Percentiles rank a stretch among this genome's conserved stretches.
Conservation (phyloP, 2,797 vertebrate species). For the Eupleurogrammus muticus region DNA sequence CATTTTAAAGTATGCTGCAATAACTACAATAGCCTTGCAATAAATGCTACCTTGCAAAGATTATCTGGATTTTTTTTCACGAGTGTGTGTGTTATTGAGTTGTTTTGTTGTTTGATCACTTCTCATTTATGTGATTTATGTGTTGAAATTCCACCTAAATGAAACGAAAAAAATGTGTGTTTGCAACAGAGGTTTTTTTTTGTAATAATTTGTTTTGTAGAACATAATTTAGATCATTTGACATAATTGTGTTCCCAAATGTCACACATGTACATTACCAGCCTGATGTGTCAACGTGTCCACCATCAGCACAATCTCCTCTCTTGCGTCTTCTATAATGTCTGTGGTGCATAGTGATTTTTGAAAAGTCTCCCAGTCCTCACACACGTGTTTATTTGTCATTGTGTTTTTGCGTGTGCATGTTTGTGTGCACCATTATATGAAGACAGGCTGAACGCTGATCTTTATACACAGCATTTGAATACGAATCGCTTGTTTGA, state of each 20-base stretch:
- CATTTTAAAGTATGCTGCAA: neutral
- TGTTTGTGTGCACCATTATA: neutral
- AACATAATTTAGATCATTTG: neutral
- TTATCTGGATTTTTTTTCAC: neutral
- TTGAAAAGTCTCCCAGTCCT: neutral
- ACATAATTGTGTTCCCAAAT: neutral
- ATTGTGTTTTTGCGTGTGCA: neutral
- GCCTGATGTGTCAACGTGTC: neutral
- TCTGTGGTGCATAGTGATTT: slow-evolving; percentile 14
- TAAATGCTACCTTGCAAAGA: neutral
- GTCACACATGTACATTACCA: neutral
- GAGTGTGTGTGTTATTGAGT: no score
- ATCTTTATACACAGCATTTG: neutral
- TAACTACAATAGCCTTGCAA: neutral
- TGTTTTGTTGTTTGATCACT: neutral
- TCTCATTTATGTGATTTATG: no score
- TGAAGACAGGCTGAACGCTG: neutral
- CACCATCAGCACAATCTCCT: neutral
- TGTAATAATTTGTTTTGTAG: neutral
- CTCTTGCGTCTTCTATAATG: neutral
- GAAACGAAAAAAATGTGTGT: no score
- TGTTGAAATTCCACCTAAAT: no score
- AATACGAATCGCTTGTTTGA: neutral
- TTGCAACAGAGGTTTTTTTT: no score
- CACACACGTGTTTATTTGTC: neutral